Conservation (phyloP, 2,888 invertebrate species). For the Punctoribates punctum region DNA sequence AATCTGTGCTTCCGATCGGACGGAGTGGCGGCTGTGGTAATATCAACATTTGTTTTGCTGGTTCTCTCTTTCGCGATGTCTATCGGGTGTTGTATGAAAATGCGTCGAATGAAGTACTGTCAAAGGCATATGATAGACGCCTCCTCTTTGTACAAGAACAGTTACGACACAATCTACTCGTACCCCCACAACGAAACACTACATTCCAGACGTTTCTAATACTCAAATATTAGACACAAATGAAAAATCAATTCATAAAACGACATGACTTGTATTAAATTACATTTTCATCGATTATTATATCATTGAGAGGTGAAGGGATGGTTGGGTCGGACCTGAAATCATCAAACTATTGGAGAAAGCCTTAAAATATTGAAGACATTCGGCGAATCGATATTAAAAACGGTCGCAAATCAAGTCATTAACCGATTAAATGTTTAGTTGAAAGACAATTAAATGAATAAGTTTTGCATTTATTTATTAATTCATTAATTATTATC, state of each 20-base stretch:
- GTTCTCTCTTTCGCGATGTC: constrained; percentile 36
- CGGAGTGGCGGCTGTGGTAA: constrained; percentile 46
- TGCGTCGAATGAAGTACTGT: constrained; percentile 38
- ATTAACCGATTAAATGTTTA: neutral
- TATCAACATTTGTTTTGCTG: constrained; percentile 39
- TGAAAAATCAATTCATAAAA: neutral
- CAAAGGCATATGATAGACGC: constrained; percentile 36
- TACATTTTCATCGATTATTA: constrained; percentile 5
- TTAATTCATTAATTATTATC: neutral
- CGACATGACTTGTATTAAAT: constrained; percentile 29
- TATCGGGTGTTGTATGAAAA: constrained; percentile 42
- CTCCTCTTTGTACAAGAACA: constrained; percentile 24
- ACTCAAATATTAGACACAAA: neutral
- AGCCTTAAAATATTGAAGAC: neutral
- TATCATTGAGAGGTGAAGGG: constrained; percentile 30
- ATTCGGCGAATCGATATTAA: neutral
- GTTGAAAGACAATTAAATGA: neutral
- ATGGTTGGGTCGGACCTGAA: constrained; percentile 9
- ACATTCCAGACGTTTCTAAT: constrained; percentile 27
- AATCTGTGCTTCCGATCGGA: constrained; percentile 44
- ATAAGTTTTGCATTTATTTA: constrained; percentile 18
- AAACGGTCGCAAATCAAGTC: neutral
- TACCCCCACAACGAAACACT: constrained; percentile 19
- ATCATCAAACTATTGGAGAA: neutral
- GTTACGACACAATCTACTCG: constrained; percentile 18